Evolutionary conservation across 2,888 invertebrate genomes (phyloP).

Genomic region (Parnassius mnemosyne): DNA sequence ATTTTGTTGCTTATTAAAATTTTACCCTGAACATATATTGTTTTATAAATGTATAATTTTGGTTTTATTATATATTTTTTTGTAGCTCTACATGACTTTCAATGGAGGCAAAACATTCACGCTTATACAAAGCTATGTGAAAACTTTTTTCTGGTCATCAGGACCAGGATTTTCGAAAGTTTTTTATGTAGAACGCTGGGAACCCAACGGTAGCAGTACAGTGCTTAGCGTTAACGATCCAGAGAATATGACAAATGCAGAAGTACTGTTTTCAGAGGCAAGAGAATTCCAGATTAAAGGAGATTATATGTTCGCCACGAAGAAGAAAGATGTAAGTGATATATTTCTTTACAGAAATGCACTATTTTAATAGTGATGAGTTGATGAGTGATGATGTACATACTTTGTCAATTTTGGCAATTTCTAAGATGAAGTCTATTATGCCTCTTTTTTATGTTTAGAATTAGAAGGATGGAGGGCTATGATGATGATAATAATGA

Average conservation of each 20-base stretch:
- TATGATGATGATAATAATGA: too few species aligned
- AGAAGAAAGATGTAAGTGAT: slow-evolving; percentile 81
- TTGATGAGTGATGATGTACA: too few species aligned
- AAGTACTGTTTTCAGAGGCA: slow-evolving; percentile 83
- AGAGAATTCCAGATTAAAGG: slow-evolving; percentile 91
- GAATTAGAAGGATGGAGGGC: too few species aligned
- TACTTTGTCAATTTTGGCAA: too few species aligned
- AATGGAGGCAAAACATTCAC: slow-evolving; percentile 88
- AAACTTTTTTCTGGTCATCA: slow-evolving; percentile 88
- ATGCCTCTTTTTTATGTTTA: too few species aligned
- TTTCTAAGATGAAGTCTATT: too few species aligned
- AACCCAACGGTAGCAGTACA: slow-evolving; percentile 82
- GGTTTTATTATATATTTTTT: too few species aligned
- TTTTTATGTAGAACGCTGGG: slow-evolving; percentile 86
- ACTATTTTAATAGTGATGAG: too few species aligned
- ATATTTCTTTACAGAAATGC: background rate
- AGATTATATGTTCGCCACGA: slow-evolving; percentile 92
- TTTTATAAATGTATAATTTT: background rate
- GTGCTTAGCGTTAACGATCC: slow-evolving; percentile 84
- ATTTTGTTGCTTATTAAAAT: too few species aligned
- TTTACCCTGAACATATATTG: too few species aligned
- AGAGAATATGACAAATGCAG: slow-evolving; percentile 72
- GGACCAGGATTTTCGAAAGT: slow-evolving; percentile 69
- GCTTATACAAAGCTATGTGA: slow-evolving; percentile 85
- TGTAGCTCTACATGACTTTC: slow-evolving; percentile 87